phyloP scores from a whole-genome alignment of 2,888 invertebrate species.

The Tetheella fluctuosa region DNA sequence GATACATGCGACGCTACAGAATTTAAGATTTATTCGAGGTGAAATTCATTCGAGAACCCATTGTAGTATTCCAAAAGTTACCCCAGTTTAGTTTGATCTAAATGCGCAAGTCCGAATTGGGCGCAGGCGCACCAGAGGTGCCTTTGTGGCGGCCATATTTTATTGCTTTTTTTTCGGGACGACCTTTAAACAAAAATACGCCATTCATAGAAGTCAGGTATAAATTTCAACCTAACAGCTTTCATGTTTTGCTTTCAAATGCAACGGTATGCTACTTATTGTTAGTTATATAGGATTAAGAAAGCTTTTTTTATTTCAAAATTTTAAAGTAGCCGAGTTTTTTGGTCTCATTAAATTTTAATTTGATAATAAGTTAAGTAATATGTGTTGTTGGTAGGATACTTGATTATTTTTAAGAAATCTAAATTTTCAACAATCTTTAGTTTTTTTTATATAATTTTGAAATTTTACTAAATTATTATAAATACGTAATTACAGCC shows the following conservation, averaged over 20 bases:
- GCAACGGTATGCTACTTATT: slow-evolving; percentile 46
- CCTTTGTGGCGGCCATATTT: slow-evolving; percentile 80
- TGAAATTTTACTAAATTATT: neutral
- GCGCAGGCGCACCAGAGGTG: slow-evolving; percentile 74
- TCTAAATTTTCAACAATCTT: no score
- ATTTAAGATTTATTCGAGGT: no score
- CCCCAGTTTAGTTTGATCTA: slow-evolving; percentile 32
- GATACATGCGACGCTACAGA: no score
- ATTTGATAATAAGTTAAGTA: neutral
- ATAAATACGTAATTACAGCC: no score
- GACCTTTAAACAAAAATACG: slow-evolving; percentile 69
- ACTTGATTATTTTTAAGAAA: no score
- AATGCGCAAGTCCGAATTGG: slow-evolving; percentile 72
- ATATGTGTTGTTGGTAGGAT: neutral
- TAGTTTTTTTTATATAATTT: no score
- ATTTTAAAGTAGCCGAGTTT: slow-evolving; percentile 4
- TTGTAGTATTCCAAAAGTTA: neutral
- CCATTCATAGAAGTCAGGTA: slow-evolving; percentile 81
- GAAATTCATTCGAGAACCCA: neutral
- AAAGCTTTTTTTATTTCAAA: slow-evolving; percentile 18
- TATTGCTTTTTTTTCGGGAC: slow-evolving; percentile 68
- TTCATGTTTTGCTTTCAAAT: slow-evolving; percentile 53
- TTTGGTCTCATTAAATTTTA: neutral
- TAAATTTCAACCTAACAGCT: slow-evolving; percentile 65
- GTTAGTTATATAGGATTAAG: slow-evolving; percentile 43